Conservation (phyloP, 2,113 vertebrate genomes). For the Thalassoma bifasciatum region DNA sequence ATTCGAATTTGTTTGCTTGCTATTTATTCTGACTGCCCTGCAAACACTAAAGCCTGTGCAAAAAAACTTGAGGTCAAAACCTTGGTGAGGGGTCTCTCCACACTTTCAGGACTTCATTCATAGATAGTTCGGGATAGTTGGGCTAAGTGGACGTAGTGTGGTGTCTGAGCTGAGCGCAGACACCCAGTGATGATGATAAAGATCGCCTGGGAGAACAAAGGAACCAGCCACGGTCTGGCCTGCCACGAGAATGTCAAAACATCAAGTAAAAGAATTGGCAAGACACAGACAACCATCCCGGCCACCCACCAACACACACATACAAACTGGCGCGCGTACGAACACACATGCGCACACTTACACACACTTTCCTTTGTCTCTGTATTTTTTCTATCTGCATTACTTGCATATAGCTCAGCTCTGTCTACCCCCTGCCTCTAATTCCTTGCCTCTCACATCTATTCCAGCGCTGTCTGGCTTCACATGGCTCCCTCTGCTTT, state of each 20-base stretch:
- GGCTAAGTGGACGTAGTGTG: conserved; percentile 4
- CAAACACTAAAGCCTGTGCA: too few species aligned
- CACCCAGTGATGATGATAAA: conserved; percentile 58
- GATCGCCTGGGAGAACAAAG: conserved; percentile 65
- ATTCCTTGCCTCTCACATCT: conserved; percentile 46
- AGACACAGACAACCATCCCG: conserved; percentile 32
- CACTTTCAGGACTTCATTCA: conserved; percentile 16
- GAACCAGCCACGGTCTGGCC: conserved; percentile 44
- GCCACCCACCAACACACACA: conserved; percentile 37
- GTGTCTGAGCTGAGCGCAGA: conserved; percentile 30
- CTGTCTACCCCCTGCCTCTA: conserved; percentile 33
- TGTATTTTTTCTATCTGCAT: conserved; percentile 43
- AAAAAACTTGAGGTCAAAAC: neutral
- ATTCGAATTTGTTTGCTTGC: too few species aligned
- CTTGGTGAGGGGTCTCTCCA: neutral
- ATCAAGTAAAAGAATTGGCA: conserved; percentile 62
- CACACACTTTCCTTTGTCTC: conserved; percentile 39
- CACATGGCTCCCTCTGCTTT: conserved; percentile 45
- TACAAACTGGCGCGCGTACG: too few species aligned
- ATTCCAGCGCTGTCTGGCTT: conserved; percentile 53
- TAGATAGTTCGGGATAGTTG: conserved; percentile 20
- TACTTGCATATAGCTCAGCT: conserved; percentile 35
- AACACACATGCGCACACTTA: conserved; percentile 18
- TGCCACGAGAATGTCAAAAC: conserved; percentile 68
- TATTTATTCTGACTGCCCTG: too few species aligned